A percentile compares a stretch with the other conserved stretches of the same genome.
Conservation (phyloP, 1,140 invertebrate genomes). For the Conus betulinus region DNA sequence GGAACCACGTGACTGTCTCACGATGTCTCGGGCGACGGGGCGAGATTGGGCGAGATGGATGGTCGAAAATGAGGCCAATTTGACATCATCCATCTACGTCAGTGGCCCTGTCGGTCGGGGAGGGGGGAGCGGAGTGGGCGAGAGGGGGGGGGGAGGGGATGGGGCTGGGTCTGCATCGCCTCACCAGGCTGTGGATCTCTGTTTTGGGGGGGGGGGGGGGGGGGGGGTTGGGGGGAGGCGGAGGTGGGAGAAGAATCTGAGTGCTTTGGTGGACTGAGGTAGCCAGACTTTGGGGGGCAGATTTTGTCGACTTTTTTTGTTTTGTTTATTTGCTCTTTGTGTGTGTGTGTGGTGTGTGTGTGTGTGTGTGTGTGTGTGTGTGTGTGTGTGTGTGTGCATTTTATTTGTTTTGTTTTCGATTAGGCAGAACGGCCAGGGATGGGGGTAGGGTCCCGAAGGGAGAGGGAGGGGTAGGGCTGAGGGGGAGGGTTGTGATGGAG, state of each 20-base stretch:
- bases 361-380: conserved; percentile 2
- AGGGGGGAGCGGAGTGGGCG: no score
- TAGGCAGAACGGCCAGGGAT: not conserved
- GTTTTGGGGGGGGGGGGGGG: no score
- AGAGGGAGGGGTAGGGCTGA: no score
- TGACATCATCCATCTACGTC: conserved; percentile 12
- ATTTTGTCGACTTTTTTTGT: not conserved
- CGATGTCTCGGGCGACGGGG: conserved; percentile 37
- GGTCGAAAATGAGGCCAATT: not conserved
- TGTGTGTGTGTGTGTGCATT: not conserved
- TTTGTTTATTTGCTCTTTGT: not conserved
- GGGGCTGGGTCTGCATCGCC: not conserved
- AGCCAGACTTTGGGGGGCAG: no score
- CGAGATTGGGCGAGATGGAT: conserved; percentile 7
- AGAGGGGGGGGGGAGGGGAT: no score
- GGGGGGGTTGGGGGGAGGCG: no score
- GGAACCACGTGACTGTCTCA: conserved; percentile 29
- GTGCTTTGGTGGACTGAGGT: no score
- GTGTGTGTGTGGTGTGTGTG: not conserved
- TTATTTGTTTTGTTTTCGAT: not conserved
- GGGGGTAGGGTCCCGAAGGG: no score
- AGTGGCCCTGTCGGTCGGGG: not conserved
- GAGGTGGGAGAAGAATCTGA: no score
- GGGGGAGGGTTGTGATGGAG: no score
- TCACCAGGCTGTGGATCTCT: no score